Evolutionary conservation across 2,888 invertebrate species (phyloP), one percentile per base, ranked within the genome.

Genomic region (Melanotus villosus): DNA sequence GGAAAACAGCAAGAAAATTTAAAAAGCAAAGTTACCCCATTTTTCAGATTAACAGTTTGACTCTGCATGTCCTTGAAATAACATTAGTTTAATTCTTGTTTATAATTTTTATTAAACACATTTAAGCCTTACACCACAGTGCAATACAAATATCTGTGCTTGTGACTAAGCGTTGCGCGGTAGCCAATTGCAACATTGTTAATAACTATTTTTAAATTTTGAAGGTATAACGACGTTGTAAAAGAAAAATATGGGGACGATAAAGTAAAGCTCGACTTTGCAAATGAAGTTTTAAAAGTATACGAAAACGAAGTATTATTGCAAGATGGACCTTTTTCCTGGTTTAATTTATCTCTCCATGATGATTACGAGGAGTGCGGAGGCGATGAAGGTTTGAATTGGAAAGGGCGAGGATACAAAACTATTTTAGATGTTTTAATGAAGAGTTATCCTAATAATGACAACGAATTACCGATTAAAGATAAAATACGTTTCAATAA

Each of bases 381-480:
- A 6, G 95, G 95, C 0, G 90, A 93, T 78, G 84, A 85, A 12
- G 81, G 90, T 75, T 84, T 92, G 1, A 89, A 91, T 78, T 96
- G 94, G 95, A 92, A 91, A 75, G 88, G 89, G 59, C 88, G 87
- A 68, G 94, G 94, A 1, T 95, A 89, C 79, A 87, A 86, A 70
- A 90, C 87, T 1, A 84, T 95, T 62, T 83, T 95, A 52, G 88
- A 91, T n/a, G 85, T 73, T 76, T 88, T 12, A 30, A 58, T 60
- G 58, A 19, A 57, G 14, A 47, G 18, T 10, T 58, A 30, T 18
- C 58, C 73, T 76, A 0, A 86, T 86, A 0, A 70, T 72, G n/a
- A 6, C 6, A 21, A 56, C 14, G 16, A 59, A 1, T 21, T 70
- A 5, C 71, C 73, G 10, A 63, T 73, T 18, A 77, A 78, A 0